These are phyloP conservation scores for Xestia xanthographa DNA, from an alignment of 2,888 invertebrate genomes.

Conservation along the genomic window DNA sequence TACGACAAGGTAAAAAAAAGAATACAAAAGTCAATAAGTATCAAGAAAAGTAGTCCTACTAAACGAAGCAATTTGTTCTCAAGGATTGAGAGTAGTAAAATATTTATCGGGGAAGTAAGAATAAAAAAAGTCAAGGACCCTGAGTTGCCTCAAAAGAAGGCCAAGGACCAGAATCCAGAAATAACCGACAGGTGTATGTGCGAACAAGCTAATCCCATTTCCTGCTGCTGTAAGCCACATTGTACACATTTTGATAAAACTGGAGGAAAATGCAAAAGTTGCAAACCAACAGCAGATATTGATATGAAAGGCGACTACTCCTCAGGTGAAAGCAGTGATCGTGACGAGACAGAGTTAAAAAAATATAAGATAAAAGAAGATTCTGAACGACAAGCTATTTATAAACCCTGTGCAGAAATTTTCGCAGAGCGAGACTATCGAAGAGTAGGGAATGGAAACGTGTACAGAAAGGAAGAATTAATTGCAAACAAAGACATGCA, in stretches of 20 bases:
- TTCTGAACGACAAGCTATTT: background rate
- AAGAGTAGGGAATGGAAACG: background rate
- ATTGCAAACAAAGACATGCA: background rate
- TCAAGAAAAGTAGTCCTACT: constrained; percentile 56
- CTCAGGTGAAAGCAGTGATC: background rate
- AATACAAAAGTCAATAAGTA: constrained; percentile 72
- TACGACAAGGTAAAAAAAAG: constrained; percentile 81
- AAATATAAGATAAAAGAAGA: background rate
- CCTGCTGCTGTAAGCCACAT: background rate
- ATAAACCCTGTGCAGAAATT: background rate
- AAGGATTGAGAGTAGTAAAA: constrained; percentile 43
- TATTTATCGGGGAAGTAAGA: constrained; percentile 75
- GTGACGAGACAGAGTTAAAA: background rate
- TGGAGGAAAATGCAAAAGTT: background rate
- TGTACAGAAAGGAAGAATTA: background rate
- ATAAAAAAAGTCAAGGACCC: constrained; percentile 56
- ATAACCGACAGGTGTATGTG: constrained; percentile 12
- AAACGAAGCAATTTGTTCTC: constrained; percentile 40
- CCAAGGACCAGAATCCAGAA: background rate
- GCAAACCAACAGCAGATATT: background rate
- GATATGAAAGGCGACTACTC: background rate
- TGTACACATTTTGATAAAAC: constrained; percentile 10
- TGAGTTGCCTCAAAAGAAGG: constrained; percentile 26
- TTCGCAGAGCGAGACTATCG: background rate
- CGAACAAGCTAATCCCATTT: constrained; percentile 61